Conservation (phyloP, 2,888 invertebrate genomes). For the Muscina levida region DNA sequence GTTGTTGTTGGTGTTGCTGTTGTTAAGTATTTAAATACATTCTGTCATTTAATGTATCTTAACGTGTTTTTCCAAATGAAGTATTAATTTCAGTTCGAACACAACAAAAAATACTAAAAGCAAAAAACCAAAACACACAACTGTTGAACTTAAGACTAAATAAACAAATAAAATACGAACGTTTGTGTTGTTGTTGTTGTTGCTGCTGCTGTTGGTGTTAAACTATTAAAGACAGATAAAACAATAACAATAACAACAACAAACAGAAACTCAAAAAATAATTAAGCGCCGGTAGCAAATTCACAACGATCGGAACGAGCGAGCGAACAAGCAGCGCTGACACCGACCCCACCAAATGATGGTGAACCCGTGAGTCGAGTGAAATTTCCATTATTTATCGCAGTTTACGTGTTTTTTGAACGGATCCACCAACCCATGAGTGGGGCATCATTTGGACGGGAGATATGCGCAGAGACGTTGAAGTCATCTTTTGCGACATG, state of each 20-base stretch:
- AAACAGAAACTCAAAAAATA: conserved; percentile 15
- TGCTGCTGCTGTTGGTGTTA: background rate
- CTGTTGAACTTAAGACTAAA: conserved; percentile 3
- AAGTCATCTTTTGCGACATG: too few species aligned
- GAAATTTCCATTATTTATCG: conserved; percentile 31
- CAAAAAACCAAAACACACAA: background rate
- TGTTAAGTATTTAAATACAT: conserved; percentile 2
- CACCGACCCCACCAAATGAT: background rate
- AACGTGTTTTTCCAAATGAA: conserved; percentile 22
- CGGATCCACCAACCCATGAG: conserved; percentile 28
- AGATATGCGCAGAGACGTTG: too few species aligned
- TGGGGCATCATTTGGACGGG: too few species aligned
- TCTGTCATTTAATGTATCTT: conserved; percentile 6
- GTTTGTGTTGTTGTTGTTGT: background rate
- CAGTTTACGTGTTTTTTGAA: conserved; percentile 49
- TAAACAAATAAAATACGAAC: background rate
- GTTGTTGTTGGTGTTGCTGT: background rate
- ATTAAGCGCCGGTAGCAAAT: conserved; percentile 24
- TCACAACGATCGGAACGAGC: background rate
- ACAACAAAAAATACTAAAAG: background rate
- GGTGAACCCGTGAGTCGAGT: background rate
- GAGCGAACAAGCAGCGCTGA: background rate
- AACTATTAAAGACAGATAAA: background rate
- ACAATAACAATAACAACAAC: background rate
- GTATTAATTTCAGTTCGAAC: conserved; percentile 25